Evolutionary conservation across 2,888 invertebrate species (phyloP), one percentile per base, ranked within the genome.

Genomic region (Acronicta aceris): DNA sequence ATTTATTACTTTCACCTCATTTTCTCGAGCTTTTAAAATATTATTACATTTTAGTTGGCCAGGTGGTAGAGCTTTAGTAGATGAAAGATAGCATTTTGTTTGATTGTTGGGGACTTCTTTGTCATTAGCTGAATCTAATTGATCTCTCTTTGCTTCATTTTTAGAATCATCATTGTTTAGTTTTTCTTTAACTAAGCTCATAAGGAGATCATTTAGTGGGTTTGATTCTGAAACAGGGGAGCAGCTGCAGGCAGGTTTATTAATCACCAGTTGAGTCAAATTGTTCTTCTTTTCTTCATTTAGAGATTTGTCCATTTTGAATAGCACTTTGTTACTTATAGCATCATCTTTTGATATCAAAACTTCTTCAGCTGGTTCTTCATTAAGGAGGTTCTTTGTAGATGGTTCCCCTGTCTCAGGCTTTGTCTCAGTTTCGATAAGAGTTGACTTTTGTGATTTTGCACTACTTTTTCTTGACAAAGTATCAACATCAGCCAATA

Each of bases 11-110:
- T 93, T 95, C 7, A 94, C 90, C 78, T 94, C 94, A 76, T 88
- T 94, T 78, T 95, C 91, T 79, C 95, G 95, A 90, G 98, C 98
- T 95, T 99, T 99, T 56, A 99, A 95, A 87, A 99, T 98, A 67
- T 94, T 99, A 71, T 94, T 99, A 92, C 99, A 99, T 92, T 99
- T 99, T 67, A 99, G 96, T 85, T 98, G 98, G 71, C 98, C 98
- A 9, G 98, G 98, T 47, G 98, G 98, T 62, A 98, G 95, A 21
- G 97, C 97, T 81, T 96, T 96, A 27, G 95, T 95, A 40, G 95
- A 96, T 45, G 95, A 91, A 74, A 96, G 94, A 74, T 96, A 96
- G 84, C 96, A 95, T 85, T 96, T 96, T 46, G 95, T 93, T 86
- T 96, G 96, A 89, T 97, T 97, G 83, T 97, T 97, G 59, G 96